Percentiles rank a stretch among this genome's conserved stretches.
Evolutionary conservation across 1,140 invertebrate genomes (phyloP).

Genomic region (Drosophila aff.): DNA sequence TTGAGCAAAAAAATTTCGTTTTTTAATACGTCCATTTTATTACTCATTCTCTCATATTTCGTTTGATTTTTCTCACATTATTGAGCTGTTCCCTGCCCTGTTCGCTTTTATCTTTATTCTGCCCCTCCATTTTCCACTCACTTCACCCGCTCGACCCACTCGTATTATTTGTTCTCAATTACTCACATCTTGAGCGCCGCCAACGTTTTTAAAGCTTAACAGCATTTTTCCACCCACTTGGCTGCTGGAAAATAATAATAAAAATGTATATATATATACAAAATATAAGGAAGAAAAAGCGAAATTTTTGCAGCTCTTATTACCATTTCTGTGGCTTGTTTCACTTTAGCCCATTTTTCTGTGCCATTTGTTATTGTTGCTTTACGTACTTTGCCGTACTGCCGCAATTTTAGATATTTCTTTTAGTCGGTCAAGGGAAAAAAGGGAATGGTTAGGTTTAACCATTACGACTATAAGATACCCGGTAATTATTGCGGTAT

Average conservation of each 20-base stretch:
- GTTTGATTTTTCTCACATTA: conserved; percentile 28
- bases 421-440: conserved; percentile 42
- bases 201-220: conserved; percentile 73
- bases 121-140: neutral
- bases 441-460: neutral
- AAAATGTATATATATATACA: conserved; percentile 25
- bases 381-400: conserved; percentile 41
- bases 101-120: conserved; percentile 27
- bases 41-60: conserved; percentile 46
- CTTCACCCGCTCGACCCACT: conserved; percentile 20
- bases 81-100: conserved; percentile 8
- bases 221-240: conserved; percentile 62
- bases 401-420: conserved; percentile 71
- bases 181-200: conserved; percentile 36
- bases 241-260: conserved; percentile 50
- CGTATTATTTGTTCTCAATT: conserved; percentile 67
- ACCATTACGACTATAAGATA: neutral
- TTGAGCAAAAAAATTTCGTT: conserved; percentile 12
- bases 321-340: conserved; percentile 66
- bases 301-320: conserved; percentile 51
- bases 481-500: neutral
- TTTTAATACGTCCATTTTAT: conserved; percentile 41
- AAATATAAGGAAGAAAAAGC: conserved; percentile 61
- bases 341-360: conserved; percentile 63
- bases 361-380: conserved; percentile 71